Conservation (phyloP, 2,888 invertebrate genomes). For the Drosophila buzzatii region DNA sequence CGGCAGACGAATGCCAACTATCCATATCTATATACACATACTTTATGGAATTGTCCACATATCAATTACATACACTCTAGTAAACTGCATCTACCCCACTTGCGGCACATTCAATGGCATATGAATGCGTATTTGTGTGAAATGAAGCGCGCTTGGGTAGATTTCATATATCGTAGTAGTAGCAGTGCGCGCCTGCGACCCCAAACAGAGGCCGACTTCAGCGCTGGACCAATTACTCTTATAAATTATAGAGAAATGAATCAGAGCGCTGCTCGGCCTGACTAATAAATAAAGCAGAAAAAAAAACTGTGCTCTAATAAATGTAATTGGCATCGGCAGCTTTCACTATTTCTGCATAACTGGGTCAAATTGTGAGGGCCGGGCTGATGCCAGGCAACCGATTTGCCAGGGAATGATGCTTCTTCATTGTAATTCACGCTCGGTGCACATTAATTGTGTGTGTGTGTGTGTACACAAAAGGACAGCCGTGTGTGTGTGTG, state of each 20-base stretch:
- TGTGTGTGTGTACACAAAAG: constrained; percentile 42
- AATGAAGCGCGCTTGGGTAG: constrained; percentile 32
- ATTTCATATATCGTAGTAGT: constrained; percentile 67
- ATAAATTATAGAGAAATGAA: constrained; percentile 72
- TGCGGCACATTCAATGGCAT: background rate
- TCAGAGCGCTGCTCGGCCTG: constrained; percentile 41
- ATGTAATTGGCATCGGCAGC: constrained; percentile 70
- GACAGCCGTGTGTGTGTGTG: constrained; percentile 26
- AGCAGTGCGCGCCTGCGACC: constrained; percentile 36
- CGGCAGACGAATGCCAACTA: too few species aligned
- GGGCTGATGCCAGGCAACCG: constrained; percentile 55
- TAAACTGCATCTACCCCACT: background rate
- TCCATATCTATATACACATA: too few species aligned
- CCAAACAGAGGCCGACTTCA: background rate
- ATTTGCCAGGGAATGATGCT: constrained; percentile 18
- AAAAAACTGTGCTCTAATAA: constrained; percentile 67
- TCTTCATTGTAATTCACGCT: constrained; percentile 72
- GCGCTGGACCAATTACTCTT: constrained; percentile 65
- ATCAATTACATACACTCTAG: background rate
- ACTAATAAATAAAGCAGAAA: constrained; percentile 64
- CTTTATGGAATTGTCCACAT: too few species aligned
- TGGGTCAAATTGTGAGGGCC: constrained; percentile 59
- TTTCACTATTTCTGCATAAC: constrained; percentile 58
- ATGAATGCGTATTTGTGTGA: constrained; percentile 31
- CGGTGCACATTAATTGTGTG: constrained; percentile 76